Percentiles rank a stretch among this genome's conserved stretches.
phyloP scores from a whole-genome alignment of 2,888 invertebrate species.

The Copidosoma aretas region DNA sequence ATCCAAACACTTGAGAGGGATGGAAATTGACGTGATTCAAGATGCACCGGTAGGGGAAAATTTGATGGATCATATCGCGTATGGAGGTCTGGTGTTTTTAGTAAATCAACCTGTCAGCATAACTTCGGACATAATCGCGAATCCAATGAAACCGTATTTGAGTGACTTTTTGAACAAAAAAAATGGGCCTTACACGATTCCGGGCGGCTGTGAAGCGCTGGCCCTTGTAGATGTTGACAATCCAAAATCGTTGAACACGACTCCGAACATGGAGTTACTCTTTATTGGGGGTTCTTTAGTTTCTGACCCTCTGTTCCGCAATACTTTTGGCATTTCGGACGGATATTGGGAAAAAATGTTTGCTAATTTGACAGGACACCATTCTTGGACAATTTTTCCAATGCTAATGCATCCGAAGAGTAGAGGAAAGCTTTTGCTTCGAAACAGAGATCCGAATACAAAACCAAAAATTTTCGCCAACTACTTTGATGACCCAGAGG shows the following conservation, averaged over 20 bases:
- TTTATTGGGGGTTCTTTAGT: not conserved
- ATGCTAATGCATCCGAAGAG: not conserved
- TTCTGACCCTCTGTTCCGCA: not conserved
- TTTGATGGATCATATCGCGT: constrained; percentile 74
- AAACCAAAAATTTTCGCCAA: constrained; percentile 61
- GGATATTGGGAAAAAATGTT: not conserved
- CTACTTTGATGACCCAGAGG: constrained; percentile 71
- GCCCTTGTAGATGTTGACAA: constrained; percentile 71
- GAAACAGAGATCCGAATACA: no score
- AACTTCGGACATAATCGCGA: not conserved
- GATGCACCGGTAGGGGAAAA: constrained; percentile 73
- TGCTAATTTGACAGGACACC: not conserved
- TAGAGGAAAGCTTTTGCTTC: not conserved
- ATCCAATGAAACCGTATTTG: constrained; percentile 40
- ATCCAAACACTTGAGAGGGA: constrained; percentile 66
- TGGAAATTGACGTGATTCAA: constrained; percentile 66
- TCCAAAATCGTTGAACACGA: constrained; percentile 65
- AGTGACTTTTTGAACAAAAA: constrained; percentile 66
- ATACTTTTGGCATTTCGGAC: not conserved
- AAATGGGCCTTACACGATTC: constrained; percentile 67
- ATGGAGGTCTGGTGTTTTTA: constrained; percentile 69
- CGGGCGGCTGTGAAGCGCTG: constrained; percentile 73
- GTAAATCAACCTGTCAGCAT: constrained; percentile 56
- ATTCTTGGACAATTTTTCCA: not conserved
- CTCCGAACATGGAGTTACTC: constrained; percentile 64